Evolutionary conservation across 2,888 invertebrate species (phyloP).

Genomic region (Artemia sinica): DNA sequence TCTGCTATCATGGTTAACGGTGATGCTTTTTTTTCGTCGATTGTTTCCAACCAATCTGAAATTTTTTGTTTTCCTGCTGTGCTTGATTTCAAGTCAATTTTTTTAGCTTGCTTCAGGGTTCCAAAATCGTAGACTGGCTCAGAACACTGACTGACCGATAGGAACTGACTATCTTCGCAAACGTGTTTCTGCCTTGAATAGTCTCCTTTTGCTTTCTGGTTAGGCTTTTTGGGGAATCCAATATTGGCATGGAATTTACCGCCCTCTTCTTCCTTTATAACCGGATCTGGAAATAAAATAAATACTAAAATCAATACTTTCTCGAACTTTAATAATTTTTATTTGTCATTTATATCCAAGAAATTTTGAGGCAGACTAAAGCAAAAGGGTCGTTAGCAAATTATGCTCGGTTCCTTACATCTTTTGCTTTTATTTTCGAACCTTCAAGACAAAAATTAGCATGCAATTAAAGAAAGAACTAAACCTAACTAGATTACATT

Average conservation of each 20-base stretch:
- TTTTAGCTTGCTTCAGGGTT: neutral
- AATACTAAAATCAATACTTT: too few relatives aligned
- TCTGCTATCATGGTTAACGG: neutral
- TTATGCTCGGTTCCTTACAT: too few relatives aligned
- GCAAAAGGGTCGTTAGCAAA: too few relatives aligned
- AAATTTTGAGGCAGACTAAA: too few relatives aligned
- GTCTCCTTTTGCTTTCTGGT: neutral
- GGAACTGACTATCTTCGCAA: conserved; percentile 4
- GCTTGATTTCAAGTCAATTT: neutral
- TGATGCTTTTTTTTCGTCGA: neutral
- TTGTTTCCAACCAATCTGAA: conserved; percentile 1
- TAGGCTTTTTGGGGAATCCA: neutral
- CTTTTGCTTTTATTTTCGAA: too few relatives aligned
- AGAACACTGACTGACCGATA: neutral
- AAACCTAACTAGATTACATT: too few relatives aligned
- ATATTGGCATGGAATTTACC: neutral
- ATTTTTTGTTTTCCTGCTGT: neutral
- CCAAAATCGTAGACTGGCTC: neutral
- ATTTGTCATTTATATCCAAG: too few relatives aligned
- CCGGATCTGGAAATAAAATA: too few relatives aligned
- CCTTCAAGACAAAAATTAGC: too few relatives aligned
- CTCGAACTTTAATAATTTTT: too few relatives aligned
- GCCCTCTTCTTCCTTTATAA: neutral
- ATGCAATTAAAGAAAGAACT: too few relatives aligned
- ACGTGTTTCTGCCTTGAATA: neutral